A percentile compares a stretch with the other conserved stretches of the same genome.
Evolutionary conservation across 2,797 vertebrate genomes (phyloP).

Genomic region (Tragelaphus eurycerus): DNA sequence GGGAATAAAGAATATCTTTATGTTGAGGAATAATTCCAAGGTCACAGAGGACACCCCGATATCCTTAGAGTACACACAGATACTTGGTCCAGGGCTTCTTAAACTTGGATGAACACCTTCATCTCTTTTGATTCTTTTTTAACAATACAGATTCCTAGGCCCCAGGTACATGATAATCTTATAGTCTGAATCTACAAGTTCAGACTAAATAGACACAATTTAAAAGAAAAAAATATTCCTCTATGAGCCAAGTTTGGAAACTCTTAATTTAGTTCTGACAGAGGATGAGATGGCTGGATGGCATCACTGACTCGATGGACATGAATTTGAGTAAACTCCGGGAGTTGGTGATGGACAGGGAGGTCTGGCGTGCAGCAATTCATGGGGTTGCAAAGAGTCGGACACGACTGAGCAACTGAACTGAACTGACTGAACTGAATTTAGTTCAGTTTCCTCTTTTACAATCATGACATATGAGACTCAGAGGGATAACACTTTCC

Average conservation of each 20-base stretch:
- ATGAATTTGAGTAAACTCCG: too few species aligned
- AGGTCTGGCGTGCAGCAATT: too few species aligned
- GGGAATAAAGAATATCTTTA: not conserved
- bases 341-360: too few species aligned
- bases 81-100: not conserved
- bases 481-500: not conserved
- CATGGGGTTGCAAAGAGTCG: too few species aligned
- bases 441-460: not conserved
- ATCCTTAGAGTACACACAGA: fast-evolving
- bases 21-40: not conserved
- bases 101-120: not conserved
- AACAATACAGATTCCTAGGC: not conserved
- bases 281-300: too few species aligned
- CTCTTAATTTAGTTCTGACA: not conserved
- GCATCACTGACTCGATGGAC: too few species aligned
- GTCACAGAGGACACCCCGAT: not conserved
- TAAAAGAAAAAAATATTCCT: not conserved
- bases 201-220: not conserved
- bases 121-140: not conserved
- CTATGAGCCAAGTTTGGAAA: not conserved
- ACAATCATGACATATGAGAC: not conserved
- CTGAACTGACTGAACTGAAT: too few species aligned
- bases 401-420: too few species aligned
- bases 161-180: not conserved
- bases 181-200: not conserved